These are phyloP conservation scores for Drosophila mettleri DNA, from an alignment of 2,888 invertebrate species.

Conservation along the genomic window DNA sequence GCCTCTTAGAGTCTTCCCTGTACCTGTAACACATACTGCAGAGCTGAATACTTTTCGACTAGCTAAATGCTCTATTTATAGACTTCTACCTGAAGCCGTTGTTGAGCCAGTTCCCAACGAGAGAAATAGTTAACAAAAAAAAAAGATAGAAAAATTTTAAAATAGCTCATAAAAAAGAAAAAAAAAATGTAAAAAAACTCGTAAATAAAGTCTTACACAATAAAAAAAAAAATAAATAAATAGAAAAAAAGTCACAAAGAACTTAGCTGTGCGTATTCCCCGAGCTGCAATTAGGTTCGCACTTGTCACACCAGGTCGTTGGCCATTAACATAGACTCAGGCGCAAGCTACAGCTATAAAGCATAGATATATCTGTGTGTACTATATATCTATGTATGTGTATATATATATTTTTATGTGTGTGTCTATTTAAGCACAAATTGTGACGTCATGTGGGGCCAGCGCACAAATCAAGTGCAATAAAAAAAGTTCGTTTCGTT, in stretches of 20 bases:
- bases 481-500: slow-evolving; percentile 56
- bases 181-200: slow-evolving; percentile 24
- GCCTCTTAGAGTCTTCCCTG: not conserved
- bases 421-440: not conserved
- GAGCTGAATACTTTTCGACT: not conserved
- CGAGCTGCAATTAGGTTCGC: slow-evolving; percentile 49
- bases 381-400: not conserved
- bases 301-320: slow-evolving; percentile 43
- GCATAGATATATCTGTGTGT: not conserved
- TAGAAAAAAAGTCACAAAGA: not conserved
- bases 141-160: slow-evolving; percentile 14
- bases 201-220: slow-evolving; percentile 45
- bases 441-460: slow-evolving; percentile 58
- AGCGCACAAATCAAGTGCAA: slow-evolving; percentile 45
- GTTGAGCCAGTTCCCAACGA: slow-evolving; percentile 42
- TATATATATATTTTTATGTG: not conserved
- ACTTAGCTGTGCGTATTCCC: slow-evolving; percentile 11
- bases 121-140: slow-evolving; percentile 9
- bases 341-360: not conserved
- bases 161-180: slow-evolving; percentile 30
- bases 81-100: slow-evolving; percentile 1
- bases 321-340: slow-evolving; percentile 34
- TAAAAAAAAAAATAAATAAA: slow-evolving; percentile 3
- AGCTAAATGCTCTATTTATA: slow-evolving; percentile 26
- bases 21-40: not conserved